Conservation (phyloP, 2,797 vertebrate species). For the Darevskia nairensis region DNA sequence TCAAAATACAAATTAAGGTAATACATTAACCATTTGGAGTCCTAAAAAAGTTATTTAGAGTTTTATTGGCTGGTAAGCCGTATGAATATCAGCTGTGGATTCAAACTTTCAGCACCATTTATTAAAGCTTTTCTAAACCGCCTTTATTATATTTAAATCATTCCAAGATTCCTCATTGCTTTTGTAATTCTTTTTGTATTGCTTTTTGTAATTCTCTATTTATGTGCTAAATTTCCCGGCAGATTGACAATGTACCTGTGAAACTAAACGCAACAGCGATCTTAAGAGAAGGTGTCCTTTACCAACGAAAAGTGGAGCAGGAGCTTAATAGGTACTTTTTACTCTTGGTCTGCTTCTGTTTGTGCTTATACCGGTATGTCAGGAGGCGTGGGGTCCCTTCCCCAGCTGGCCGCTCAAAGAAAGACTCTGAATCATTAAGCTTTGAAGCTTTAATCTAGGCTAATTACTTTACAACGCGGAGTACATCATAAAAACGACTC, state of each 20-base stretch:
- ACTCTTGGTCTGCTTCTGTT: background rate
- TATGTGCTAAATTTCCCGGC: constrained; percentile 40
- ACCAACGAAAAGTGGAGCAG: constrained; percentile 84
- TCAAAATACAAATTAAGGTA: constrained; percentile 49
- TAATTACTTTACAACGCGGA: too few relatives aligned
- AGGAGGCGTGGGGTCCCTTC: too few relatives aligned
- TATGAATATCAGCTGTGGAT: constrained; percentile 55
- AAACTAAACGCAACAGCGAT: constrained; percentile 90
- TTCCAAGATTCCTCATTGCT: constrained; percentile 55
- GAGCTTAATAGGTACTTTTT: constrained; percentile 85
- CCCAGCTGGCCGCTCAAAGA: too few relatives aligned
- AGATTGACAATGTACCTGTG: constrained; percentile 82
- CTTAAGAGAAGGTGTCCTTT: constrained; percentile 87
- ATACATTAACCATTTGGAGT: constrained; percentile 63
- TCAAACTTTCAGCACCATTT: constrained; percentile 63
- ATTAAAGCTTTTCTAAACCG: constrained; percentile 39
- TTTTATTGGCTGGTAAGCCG: constrained; percentile 66
- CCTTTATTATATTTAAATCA: constrained; percentile 55
- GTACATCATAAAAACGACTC: too few relatives aligned
- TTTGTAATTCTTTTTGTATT: constrained; percentile 49
- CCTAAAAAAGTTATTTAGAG: constrained; percentile 64
- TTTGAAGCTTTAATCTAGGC: too few relatives aligned
- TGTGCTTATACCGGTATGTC: too few relatives aligned
- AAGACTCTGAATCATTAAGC: too few relatives aligned
- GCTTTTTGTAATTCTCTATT: constrained; percentile 52